Evolutionary conservation across 2,113 vertebrate genomes (phyloP), one percentile per base, ranked within the genome.

Genomic region (Glareola pratincola): DNA sequence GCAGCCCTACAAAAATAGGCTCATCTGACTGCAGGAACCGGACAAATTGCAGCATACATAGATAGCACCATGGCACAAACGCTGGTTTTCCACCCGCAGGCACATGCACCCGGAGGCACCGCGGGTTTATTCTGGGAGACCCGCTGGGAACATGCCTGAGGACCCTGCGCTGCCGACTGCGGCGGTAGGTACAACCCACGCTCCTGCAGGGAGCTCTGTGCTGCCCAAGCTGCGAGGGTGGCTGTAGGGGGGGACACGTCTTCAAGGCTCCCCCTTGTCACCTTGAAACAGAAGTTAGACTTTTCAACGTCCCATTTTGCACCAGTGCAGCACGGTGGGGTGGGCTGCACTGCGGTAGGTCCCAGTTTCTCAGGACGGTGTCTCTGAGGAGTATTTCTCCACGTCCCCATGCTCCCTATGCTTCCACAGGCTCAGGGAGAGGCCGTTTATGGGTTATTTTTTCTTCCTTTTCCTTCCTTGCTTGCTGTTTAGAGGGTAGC

Each of bases 1-100:
- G 43, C 76, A 91, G 39, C 60, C 57, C 45, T 64, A 64, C 64
- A 89, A 53, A 94, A 81, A 85, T 30, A 83, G 82, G 50, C 26
- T 77, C 63, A 14, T 80, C 57, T 54, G 54, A n/a, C 56, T 92
- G 57, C 57, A 73, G 66, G 37, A 82, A 50, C 80, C 63, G 79
- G 68, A 64, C 26, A 67, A 94, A 85, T 81, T 83, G 64, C 48
- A 73, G 79, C 60, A 51, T 17, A 50, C 37, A 7, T 19, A 79
- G 90, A 59, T 24, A 85, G 71, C 75, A 88, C 62, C 22, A 3
- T 53, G 59, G 75, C 75, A 68, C 69, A 75, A 56, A 47, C 7
- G 12, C 26, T 78, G 80, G 43, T 93, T 90, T 93, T 67, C 67
- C 90, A 82, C 3, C 0, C 7, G 19, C 21, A 37, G 37, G 47